Base-by-base conservation (phyloP, 2,888 invertebrate genomes). In the Tethea ocularis region DNA sequence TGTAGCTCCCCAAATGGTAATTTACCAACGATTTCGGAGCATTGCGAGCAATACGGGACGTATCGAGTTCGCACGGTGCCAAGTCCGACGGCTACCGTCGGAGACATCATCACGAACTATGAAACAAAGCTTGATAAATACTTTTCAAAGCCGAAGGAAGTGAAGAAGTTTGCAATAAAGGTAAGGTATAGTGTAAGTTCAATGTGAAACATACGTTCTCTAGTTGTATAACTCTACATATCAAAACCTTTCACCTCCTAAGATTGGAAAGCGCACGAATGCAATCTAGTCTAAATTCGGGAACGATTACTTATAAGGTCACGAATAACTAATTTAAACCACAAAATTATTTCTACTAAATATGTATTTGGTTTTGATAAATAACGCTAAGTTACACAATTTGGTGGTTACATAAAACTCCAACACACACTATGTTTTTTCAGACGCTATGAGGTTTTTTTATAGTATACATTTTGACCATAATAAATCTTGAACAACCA, bases 1-100 rank as follows among this genome's bases (percentile, higher is more conserved):
- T 91, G 91, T 67, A 92, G 92, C 64, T 92, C 93, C 2, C 92
- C 93, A 0, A 90, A 84, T 61, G 86, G 86, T 5, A 91, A 91
- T 66, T 72, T 93, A 68, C 92, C 93, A 1, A 92, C 92, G 1
- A 93, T 93, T 61, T 87, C 91, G 1, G 93, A 93, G 64, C 89
- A 92, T 59, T 82, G 82, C 2, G 91, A 92, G 64, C 88, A 88
- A 62, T 88, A 89, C 62, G 86, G 88, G 57, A 87, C 88, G 17
- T 91, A 89, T 64, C 75, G 88, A 20, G 78, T 86, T n/a, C 82
- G 82, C 51, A 68, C 84, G 0, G 61, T 80, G 41, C 80, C 82
- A 36, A 75, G 64, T 59, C 77, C 78, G 41, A 51, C 58, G 2
- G 58, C 77, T 6, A 69, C 71, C 11, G 74, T 76, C 54, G 79